Percentiles rank a stretch among this genome's conserved stretches.
Evolutionary conservation across 2,113 vertebrate genomes (phyloP).

Genomic region (Malaclemys terrapin): DNA sequence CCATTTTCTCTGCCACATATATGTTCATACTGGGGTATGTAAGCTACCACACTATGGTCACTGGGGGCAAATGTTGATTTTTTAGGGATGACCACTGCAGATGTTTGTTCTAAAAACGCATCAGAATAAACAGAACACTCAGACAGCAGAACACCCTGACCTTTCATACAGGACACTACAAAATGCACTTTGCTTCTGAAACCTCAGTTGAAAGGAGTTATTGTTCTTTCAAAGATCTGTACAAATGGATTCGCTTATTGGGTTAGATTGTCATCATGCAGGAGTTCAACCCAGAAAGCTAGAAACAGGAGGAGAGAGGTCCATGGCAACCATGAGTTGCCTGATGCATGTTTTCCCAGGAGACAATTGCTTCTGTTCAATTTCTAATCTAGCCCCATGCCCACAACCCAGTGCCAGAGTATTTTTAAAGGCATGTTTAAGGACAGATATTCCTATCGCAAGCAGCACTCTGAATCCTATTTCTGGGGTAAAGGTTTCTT

Average conservation of each 20-base stretch:
- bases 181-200: not conserved
- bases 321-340: not conserved
- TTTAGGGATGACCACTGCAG: not conserved
- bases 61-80: not conserved
- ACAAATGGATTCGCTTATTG: not conserved
- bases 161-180: not conserved
- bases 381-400: too few relatives aligned
- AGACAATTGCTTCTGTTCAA: too few relatives aligned
- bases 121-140: not conserved
- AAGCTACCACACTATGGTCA: not conserved
- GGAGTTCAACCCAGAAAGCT: not conserved
- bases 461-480: too few relatives aligned
- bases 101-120: not conserved
- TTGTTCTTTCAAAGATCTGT: not conserved
- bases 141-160: not conserved
- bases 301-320: not conserved
- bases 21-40: not conserved
- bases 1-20: not conserved
- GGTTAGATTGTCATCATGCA: not conserved
- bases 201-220: not conserved
- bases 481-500: too few relatives aligned
- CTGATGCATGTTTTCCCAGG: not conserved
- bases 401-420: too few relatives aligned
- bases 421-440: too few relatives aligned
- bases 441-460: too few relatives aligned